phyloP scores from a whole-genome alignment of 2,888 invertebrate genomes.

The Flexamia atlantica region DNA sequence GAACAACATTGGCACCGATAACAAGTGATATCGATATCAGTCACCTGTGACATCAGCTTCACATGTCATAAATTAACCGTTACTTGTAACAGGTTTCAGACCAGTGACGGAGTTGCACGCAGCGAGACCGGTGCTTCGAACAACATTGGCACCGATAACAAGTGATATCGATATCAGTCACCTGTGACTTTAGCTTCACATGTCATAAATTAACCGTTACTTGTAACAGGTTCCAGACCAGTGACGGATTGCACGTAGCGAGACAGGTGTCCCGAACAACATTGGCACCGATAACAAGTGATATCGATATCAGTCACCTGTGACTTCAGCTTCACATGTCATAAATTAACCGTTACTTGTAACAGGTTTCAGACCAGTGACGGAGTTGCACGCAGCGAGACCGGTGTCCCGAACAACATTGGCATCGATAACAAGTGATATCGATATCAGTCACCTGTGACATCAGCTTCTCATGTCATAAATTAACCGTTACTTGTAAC shows the following conservation, averaged over 20 bases:
- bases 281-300: constrained; percentile 67
- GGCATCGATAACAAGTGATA: constrained; percentile 66
- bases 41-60: neutral
- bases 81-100: constrained; percentile 73
- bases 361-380: constrained; percentile 74
- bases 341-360: neutral
- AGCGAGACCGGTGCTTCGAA: constrained; percentile 75
- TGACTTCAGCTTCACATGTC: constrained; percentile 69
- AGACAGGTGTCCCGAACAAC: constrained; percentile 74
- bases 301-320: constrained; percentile 68
- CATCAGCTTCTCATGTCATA: constrained; percentile 68
- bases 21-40: constrained; percentile 58
- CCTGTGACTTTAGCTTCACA: constrained; percentile 69
- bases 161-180: constrained; percentile 66
- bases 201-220: neutral
- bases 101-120: constrained; percentile 78
- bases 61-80: neutral
- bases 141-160: constrained; percentile 67
- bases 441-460: constrained; percentile 69
- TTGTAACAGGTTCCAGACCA: constrained; percentile 74
- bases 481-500: constrained; percentile 9
- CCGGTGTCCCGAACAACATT: constrained; percentile 73
- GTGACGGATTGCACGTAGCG: constrained; percentile 75
- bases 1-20: constrained; percentile 69
- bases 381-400: constrained; percentile 76